Evolutionary conservation across 2,797 vertebrate genomes (phyloP), one percentile per base, ranked within the genome.

Genomic region (Microchirus variegatus): DNA sequence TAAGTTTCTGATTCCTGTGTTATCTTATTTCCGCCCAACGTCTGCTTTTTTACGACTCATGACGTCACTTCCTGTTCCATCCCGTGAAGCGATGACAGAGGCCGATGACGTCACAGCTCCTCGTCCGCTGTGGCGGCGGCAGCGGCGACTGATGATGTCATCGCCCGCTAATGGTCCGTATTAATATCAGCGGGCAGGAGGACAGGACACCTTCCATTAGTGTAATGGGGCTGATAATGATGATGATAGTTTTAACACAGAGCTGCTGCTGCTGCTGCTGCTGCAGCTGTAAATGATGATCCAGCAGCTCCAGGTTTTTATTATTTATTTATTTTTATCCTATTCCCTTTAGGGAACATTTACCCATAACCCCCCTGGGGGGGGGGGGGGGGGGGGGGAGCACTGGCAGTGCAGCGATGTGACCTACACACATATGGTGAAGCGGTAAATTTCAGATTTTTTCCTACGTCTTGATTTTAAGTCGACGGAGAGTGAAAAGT

Each of bases 221-320:
- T 81, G 86, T 92, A 92, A 93, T 93, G 89, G 87, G 73, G 83
- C 89, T 85, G 87, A 90, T 92, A 90, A 93, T 84, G 89, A 91
- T 88, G 87, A 89, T 88, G 90, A 90, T 83, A 82, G 79, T 82
- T 79, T 84, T 81, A 86, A 77, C 86, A 81, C 65, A 60, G 77
- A 67, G 65, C 76, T 77, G 81, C 75, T 41, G 75, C 45, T 31
- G 63, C 48, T 48, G 56, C 62, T 71, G 75, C n/a, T n/a, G n/a
- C n/a, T n/a, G 46, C 75, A 44, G 73, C 71, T 56, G 60, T 80
- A 74, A 87, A 59, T 77, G 84, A 88, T 83, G 80, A 84, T 70
- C 75, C 64, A 49, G 44, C 65, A 54, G 71, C 75, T 70, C 62
- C 3, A 1, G 46, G 1, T 15, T 13, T 42, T 67, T 62, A 74